Conservation (phyloP, 92 coral and sea anemone species). For the Meandrina meandrites region DNA sequence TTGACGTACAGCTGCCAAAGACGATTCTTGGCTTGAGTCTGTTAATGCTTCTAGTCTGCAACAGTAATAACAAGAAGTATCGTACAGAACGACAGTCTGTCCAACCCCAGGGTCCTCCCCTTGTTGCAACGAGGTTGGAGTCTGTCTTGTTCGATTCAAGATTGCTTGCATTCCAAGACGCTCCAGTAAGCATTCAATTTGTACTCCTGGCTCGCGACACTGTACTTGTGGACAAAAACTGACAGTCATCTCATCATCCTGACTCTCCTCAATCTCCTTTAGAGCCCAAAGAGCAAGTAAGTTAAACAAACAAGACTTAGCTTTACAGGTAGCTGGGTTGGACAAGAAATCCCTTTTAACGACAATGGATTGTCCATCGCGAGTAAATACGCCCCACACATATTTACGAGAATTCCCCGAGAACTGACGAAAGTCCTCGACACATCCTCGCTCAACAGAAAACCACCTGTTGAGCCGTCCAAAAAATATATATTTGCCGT, state of each 20-base stretch:
- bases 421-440: conserved; percentile 30
- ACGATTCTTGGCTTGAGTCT: not conserved
- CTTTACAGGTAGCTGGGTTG: not conserved
- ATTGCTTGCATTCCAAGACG: not conserved
- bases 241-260: not conserved
- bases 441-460: conserved; percentile 10
- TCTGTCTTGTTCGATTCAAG: not conserved
- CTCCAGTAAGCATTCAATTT: not conserved
- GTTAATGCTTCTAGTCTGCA: not conserved
- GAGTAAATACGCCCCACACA: not conserved
- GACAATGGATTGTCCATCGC: not conserved
- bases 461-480: conserved; percentile 43
- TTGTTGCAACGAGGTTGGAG: too few species aligned
- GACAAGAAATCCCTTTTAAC: not conserved
- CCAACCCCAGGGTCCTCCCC: too few species aligned
- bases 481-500: conserved; percentile 35
- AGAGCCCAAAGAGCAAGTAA: conserved; percentile 6
- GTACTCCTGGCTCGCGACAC: too few species aligned
- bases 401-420: not conserved
- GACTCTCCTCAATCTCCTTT: not conserved
- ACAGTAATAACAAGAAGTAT: not conserved
- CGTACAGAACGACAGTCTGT: not conserved
- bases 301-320: not conserved
- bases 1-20: not conserved
- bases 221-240: not conserved